Evolutionary conservation across 2,888 invertebrate genomes (phyloP), one percentile per base, ranked within the genome.

Genomic region (Lapara coniferarum): DNA sequence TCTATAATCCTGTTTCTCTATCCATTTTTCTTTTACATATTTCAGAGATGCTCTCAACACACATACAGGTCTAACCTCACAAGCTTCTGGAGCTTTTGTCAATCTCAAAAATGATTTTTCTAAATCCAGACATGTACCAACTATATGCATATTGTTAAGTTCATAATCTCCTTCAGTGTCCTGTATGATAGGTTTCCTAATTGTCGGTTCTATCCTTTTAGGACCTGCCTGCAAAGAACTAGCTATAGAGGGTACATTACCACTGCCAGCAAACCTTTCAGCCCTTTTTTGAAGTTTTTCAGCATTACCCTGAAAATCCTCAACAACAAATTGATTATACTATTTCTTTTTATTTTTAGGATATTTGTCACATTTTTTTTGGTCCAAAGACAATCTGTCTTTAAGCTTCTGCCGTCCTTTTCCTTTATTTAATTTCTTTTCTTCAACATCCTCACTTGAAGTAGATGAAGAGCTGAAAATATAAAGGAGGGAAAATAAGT

Each of bases 51-150:
- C 96, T 80, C 95, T 95, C 72, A 99, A 95, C 66, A 99, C 96
- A 85, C 96, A 95, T 79, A 97, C 96, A 77, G 99, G 99, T 73
- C 99, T 95, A 72, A 99, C 98, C 86, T 97, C 97, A 86, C 96
- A 96, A 59, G 98, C 95, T 87, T 98, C 97, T 69, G 99, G 99
- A 77, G 99, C 99, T 96, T 98, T 96, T 52, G 99, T 99, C 69
- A 99, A 95, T 80, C 99, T 95, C 78, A 99, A 95, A 90, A 99
- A 99, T 66, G 97, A 97, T 89, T 99, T 99, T 91, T 99, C 99
- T 83, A 99, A 93, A 86, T 99, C 98, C 87, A 95, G 95, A 91
- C 98, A 98, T 25, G 98, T 98, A 74, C 99, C 99, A 78, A 99
- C 97, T 85, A 99, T 97, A 89, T 98, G 98, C 90, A 97, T 96